phyloP scores from a whole-genome alignment of 2,113 vertebrate species.

The Pelobates fuscus region DNA sequence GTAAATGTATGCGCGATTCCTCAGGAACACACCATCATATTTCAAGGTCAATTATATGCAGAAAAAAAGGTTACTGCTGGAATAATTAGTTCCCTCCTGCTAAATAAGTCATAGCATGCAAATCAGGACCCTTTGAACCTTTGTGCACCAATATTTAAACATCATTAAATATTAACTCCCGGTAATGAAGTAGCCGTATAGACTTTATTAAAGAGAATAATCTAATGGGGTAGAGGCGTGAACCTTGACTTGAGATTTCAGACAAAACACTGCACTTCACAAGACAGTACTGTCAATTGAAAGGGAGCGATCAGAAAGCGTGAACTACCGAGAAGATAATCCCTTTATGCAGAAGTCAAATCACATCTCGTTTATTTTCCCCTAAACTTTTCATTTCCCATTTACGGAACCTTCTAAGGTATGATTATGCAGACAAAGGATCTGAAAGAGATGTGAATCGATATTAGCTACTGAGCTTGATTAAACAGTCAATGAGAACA shows the following conservation, averaged over 20 bases:
- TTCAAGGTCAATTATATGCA: no score
- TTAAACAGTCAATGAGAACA: constrained; percentile 27
- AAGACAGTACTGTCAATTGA: neutral
- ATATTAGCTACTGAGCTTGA: constrained; percentile 25
- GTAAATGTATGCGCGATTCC: no score
- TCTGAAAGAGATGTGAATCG: constrained; percentile 20
- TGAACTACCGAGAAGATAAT: neutral
- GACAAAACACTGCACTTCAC: constrained; percentile 16
- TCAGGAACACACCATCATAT: no score
- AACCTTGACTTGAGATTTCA: neutral
- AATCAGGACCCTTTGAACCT: constrained; percentile 19
- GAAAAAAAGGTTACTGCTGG: neutral
- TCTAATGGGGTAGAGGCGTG: neutral
- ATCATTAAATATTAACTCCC: constrained; percentile 40
- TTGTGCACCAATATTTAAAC: constrained; percentile 24
- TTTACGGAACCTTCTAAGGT: neutral
- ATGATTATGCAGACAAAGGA: constrained; percentile 36
- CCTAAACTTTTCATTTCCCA: constrained; percentile 1
- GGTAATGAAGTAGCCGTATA: constrained; percentile 23
- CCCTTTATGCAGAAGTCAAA: neutral
- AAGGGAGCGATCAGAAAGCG: neutral
- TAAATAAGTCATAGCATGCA: constrained; percentile 36
- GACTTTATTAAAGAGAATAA: constrained; percentile 28
- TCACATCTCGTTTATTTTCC: neutral
- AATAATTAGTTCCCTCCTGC: constrained; percentile 10